A percentile compares a stretch with the other conserved stretches of the same genome.
These are phyloP conservation scores for Argopecten irradians DNA, from an alignment of 1,140 invertebrate genomes.

Conservation along the genomic window DNA sequence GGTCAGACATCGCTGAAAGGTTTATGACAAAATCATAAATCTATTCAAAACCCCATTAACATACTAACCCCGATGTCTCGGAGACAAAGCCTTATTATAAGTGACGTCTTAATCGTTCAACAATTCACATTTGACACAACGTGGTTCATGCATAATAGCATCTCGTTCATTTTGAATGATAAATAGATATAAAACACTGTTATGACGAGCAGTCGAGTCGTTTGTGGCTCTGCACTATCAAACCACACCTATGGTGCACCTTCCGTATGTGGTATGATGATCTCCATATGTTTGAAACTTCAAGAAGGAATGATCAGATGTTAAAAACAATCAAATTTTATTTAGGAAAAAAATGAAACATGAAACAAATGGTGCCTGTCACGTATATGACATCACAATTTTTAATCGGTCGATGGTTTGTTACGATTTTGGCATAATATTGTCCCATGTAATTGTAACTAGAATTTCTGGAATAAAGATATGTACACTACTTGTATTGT, in stretches of 20 bases:
- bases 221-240: neutral
- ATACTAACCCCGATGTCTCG: neutral
- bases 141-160: neutral
- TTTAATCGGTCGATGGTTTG: too few relatives aligned
- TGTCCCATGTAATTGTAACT: too few relatives aligned
- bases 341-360: too few relatives aligned
- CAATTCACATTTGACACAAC: neutral
- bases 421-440: too few relatives aligned
- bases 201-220: neutral
- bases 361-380: too few relatives aligned
- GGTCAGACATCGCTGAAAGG: neutral
- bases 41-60: neutral
- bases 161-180: neutral
- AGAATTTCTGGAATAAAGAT: too few relatives aligned
- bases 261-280: neutral
- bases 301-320: too few relatives aligned
- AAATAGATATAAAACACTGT: neutral
- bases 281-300: neutral
- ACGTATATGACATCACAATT: too few relatives aligned
- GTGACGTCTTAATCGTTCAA: neutral
- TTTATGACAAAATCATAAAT: neutral
- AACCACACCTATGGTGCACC: neutral
- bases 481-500: too few relatives aligned
- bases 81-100: neutral
- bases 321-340: too few relatives aligned